A percentile compares a stretch with the other conserved stretches of the same genome.
Evolutionary conservation across 2,797 vertebrate species (phyloP).

Genomic region (Cryptoblepharus egeriae): DNA sequence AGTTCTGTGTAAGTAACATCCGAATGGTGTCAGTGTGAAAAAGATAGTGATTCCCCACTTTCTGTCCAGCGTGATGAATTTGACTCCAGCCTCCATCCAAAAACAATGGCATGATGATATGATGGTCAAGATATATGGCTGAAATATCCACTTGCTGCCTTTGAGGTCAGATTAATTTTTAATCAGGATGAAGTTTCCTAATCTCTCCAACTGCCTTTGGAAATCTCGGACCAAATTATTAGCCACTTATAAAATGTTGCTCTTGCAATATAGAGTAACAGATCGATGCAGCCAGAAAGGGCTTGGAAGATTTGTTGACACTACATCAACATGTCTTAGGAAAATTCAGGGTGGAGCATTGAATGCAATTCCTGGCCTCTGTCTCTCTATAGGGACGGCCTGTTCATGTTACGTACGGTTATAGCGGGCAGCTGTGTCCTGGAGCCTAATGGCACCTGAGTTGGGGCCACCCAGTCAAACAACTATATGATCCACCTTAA

Average conservation of each 20-base stretch:
- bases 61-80: neutral
- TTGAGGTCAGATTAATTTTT: slow-evolving; percentile 28
- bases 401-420: too few species aligned
- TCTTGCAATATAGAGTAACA: slow-evolving; percentile 21
- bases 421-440: too few species aligned
- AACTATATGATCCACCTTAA: too few species aligned
- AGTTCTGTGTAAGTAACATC: neutral
- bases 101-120: neutral
- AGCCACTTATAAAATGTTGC: slow-evolving; percentile 3
- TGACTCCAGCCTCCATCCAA: neutral
- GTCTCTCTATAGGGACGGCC: too few species aligned
- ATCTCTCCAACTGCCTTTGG: slow-evolving; percentile 11
- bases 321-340: neutral
- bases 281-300: neutral
- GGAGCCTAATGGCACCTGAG: too few species aligned
- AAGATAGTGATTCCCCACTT: too few species aligned
- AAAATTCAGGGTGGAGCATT: neutral
- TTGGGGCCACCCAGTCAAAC: too few species aligned
- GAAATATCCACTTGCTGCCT: slow-evolving; percentile 30
- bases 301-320: slow-evolving; percentile 22
- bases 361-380: neutral
- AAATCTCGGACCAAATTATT: slow-evolving; percentile 14
- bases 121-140: slow-evolving; percentile 2
- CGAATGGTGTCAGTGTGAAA: neutral
- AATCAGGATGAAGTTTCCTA: slow-evolving; percentile 25